Evolutionary conservation across 1,140 invertebrate species (phyloP), one percentile per base, ranked within the genome.

Genomic region (Mactra quadrangularis): DNA sequence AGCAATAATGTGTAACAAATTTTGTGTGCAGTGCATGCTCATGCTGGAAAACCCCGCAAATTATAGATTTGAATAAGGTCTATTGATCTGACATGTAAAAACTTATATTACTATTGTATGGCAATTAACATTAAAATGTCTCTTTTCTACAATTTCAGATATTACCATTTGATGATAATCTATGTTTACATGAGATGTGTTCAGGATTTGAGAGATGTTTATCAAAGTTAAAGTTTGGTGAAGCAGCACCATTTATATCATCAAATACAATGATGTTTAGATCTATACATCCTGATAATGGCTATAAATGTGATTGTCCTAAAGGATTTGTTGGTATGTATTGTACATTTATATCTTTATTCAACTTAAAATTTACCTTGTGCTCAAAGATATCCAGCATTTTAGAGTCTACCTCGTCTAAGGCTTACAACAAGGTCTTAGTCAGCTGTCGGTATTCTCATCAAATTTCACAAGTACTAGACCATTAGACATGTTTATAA

Each of bases 141-240:
- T 41, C 15, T 41, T 7, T 41, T 15, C 6, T 41, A 7, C 15
- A 70, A 52, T 82, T 88, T 17, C 87, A 97, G 94, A 97, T 99
- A 0, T 92, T 99, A 2, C 97, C 98, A 0, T 99, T 99, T 92
- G 98, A 99, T 91, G 98, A 99, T 91, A 99, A 99, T 92, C 94
- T 99, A 0, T 99, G 99, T 92, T 96, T 99, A 0, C 95, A 96
- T 25, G 99, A 99, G 90, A 98, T 98, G 0, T 99, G 99, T 90
- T 93, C 98, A 0, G 99, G 99, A 93, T 99, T 96, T 91, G 98
- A 99, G 91, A 96, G 97, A 89, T 99, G 98, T 89, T 91, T 97
- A 0, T 97, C 97, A 0, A 72, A 41, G 0, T 94, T 99, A 0
- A 98, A 98, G 91, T 99, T 99, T 89, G 97, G 97, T 0, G 98